Evolutionary conservation across 2,113 vertebrate species (phyloP).

Genomic region (Scartelaos histophorus): DNA sequence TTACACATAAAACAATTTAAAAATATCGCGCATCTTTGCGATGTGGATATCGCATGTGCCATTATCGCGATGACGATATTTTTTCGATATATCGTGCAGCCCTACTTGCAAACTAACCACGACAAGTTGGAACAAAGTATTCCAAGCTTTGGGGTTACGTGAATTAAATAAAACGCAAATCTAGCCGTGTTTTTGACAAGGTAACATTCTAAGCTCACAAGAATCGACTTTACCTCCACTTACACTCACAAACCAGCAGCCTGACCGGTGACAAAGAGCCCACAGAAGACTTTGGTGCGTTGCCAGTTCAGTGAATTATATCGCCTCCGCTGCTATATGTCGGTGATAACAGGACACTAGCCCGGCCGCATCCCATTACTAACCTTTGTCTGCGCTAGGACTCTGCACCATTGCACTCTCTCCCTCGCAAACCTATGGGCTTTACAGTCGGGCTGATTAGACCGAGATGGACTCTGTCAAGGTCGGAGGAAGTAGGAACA

Average conservation of each 20-base stretch:
- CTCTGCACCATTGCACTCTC: constrained; percentile 12
- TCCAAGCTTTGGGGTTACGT: too few species aligned
- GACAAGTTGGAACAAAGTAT: too few species aligned
- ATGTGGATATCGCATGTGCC: too few species aligned
- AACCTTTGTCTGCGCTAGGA: constrained; percentile 26
- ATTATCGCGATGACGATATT: too few species aligned
- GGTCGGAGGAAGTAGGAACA: constrained; percentile 25
- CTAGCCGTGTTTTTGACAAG: too few species aligned
- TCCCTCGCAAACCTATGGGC: constrained; percentile 17
- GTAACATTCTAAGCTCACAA: too few species aligned
- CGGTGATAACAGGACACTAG: constrained; percentile 39
- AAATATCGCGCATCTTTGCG: too few species aligned
- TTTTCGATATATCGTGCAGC: too few species aligned
- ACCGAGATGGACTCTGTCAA: constrained; percentile 32
- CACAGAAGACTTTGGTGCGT: constrained; percentile 13
- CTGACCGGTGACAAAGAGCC: constrained; percentile 19
- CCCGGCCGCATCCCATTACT: constrained; percentile 45
- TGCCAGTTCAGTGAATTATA: constrained; percentile 44
- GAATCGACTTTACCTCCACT: neutral
- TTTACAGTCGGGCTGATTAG: constrained; percentile 35
- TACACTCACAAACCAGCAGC: neutral
- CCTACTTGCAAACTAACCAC: too few species aligned
- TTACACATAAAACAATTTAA: too few species aligned
- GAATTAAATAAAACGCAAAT: too few species aligned
- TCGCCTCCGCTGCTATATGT: constrained; percentile 26